Percentiles rank a stretch among this genome's conserved stretches.
Conservation (phyloP, 1,140 invertebrate species). For the Eupeodes corollae region DNA sequence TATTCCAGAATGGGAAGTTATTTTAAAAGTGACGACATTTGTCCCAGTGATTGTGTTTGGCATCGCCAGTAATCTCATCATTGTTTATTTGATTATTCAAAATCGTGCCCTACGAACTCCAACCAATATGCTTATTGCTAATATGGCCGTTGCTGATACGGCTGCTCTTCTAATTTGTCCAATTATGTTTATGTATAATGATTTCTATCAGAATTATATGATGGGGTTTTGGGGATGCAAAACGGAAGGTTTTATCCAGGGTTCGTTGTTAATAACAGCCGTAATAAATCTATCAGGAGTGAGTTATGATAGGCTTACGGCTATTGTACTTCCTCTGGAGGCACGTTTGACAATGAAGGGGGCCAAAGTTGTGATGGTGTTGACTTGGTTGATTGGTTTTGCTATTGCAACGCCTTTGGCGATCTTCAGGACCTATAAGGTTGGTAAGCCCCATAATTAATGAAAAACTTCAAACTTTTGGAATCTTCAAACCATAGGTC, state of each 20-base stretch:
- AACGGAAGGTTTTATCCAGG: constrained; percentile 56
- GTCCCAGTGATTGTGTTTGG: constrained; percentile 53
- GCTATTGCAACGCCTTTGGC: constrained; percentile 50
- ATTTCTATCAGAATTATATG: constrained; percentile 64
- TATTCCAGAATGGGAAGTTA: constrained; percentile 45
- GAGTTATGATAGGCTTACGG: constrained; percentile 69
- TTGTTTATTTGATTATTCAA: constrained; percentile 55
- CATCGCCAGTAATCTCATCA: constrained; percentile 57
- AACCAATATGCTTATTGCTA: constrained; percentile 68
- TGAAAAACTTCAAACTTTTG: neutral
- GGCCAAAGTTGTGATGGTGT: constrained; percentile 47
- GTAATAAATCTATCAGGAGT: constrained; percentile 68
- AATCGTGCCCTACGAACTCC: constrained; percentile 58
- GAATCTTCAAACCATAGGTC: neutral
- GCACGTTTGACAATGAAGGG: constrained; percentile 47
- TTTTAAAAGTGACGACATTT: constrained; percentile 47
- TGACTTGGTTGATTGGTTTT: constrained; percentile 56
- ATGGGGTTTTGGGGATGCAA: constrained; percentile 56
- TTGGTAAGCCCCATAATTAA: constrained; percentile 22
- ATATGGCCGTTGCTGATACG: constrained; percentile 66
- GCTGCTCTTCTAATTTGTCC: constrained; percentile 62
- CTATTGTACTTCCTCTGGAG: constrained; percentile 61
- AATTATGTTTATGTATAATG: constrained; percentile 54
- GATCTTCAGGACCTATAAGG: constrained; percentile 51
- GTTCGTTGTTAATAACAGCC: constrained; percentile 53